phyloP scores from a whole-genome alignment of 2,888 invertebrate species.

The Dryobotodes eremita region DNA sequence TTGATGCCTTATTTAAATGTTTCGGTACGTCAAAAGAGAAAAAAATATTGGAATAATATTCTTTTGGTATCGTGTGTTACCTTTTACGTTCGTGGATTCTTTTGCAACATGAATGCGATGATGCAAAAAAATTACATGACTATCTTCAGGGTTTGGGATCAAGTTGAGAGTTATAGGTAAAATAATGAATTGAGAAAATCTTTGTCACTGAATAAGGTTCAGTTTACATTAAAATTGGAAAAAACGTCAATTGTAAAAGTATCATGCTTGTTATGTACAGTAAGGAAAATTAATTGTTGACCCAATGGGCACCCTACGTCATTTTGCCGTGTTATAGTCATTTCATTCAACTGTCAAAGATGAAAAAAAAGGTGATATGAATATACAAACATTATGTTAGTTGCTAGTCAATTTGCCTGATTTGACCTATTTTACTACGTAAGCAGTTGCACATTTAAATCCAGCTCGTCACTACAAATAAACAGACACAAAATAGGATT shows the following conservation, averaged over 20 bases:
- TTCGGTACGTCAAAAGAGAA: neutral
- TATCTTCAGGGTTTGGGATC: neutral
- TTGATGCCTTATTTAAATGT: neutral
- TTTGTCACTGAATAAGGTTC: too few species aligned
- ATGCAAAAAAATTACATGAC: neutral
- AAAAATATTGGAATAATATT: too few species aligned
- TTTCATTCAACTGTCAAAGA: too few species aligned
- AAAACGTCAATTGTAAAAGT: too few species aligned
- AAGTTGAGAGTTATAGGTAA: neutral
- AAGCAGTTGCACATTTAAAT: neutral
- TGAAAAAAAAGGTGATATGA: too few species aligned
- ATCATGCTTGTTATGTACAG: too few species aligned
- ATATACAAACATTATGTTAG: too few species aligned
- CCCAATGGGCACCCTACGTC: too few species aligned
- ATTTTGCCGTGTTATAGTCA: too few species aligned
- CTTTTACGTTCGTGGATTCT: neutral
- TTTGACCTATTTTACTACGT: neutral
- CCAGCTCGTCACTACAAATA: neutral
- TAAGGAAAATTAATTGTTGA: too few species aligned
- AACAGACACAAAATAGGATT: neutral
- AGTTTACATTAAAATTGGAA: too few species aligned
- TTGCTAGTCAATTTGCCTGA: too few species aligned
- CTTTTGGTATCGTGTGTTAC: neutral
- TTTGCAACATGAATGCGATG: neutral
- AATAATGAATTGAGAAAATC: neutral